Conservation (phyloP, 2,797 vertebrate genomes). For the Amblyraja radiata region DNA sequence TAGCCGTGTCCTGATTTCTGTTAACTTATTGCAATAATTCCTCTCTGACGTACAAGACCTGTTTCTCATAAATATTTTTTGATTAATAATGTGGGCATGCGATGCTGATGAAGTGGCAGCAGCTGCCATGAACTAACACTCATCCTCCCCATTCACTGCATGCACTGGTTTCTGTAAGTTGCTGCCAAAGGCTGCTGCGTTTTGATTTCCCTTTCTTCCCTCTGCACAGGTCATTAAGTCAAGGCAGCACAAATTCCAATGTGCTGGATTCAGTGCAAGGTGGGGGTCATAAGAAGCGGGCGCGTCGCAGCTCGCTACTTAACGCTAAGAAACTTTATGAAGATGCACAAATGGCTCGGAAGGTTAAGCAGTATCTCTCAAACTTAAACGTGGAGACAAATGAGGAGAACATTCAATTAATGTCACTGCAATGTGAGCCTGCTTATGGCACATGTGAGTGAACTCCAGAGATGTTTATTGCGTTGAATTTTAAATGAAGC, state of each 20-base stretch:
- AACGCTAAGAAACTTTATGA: conserved; percentile 95
- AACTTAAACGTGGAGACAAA: conserved; percentile 82
- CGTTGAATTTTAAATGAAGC: not conserved
- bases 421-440: conserved; percentile 87
- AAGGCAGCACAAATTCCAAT: conserved; percentile 95
- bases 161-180: not conserved
- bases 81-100: conserved; percentile 15
- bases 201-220: conserved; percentile 39
- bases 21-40: not conserved
- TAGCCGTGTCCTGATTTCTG: not conserved
- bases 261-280: conserved; percentile 86
- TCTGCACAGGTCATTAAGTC: conserved; percentile 76
- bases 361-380: conserved; percentile 91
- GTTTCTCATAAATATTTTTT: not conserved
- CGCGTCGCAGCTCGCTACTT: conserved; percentile 84
- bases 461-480: not conserved
- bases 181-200: conserved; percentile 33
- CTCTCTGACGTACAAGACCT: not conserved
- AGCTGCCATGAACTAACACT: conserved; percentile 8
- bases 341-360: conserved; percentile 93
- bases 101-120: conserved; percentile 11
- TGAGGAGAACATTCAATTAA: conserved; percentile 82
- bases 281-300: conserved; percentile 82
- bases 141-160: conserved; percentile 15
- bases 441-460: conserved; percentile 77